phyloP scores from a whole-genome alignment of 2,888 invertebrate genomes.

The Diarsia rubi region DNA sequence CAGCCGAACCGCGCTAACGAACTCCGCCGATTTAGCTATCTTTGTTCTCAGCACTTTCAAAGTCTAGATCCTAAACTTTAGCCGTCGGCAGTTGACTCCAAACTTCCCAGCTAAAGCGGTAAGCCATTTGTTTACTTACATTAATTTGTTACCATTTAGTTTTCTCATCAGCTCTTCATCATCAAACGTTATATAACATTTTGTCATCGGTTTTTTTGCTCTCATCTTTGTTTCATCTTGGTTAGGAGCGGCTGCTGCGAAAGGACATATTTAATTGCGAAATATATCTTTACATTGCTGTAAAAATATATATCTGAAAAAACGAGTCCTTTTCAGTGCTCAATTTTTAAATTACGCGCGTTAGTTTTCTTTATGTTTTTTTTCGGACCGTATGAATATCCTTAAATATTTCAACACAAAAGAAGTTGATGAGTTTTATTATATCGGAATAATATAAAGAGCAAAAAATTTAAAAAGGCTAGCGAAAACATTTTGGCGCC shows the following conservation, averaged over 20 bases:
- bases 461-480: constrained; percentile 30
- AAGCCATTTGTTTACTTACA: constrained; percentile 79
- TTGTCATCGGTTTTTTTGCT: constrained; percentile 66
- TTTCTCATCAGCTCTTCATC: constrained; percentile 69
- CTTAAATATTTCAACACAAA: background rate
- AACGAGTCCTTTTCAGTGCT: constrained; percentile 11
- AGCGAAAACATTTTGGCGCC: constrained; percentile 73
- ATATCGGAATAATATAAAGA: background rate
- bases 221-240: constrained; percentile 58
- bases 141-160: constrained; percentile 69
- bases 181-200: constrained; percentile 79
- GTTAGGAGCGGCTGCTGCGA: constrained; percentile 63
- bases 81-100: constrained; percentile 67
- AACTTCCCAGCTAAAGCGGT: constrained; percentile 79
- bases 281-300: background rate
- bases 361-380: background rate
- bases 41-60: constrained; percentile 65
- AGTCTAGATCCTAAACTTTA: constrained; percentile 72
- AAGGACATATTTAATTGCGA: constrained; percentile 22
- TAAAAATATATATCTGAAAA: background rate
- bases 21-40: constrained; percentile 61
- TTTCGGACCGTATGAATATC: background rate
- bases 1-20: constrained; percentile 61
- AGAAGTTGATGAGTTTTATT: background rate
- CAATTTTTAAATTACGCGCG: background rate